Evolutionary conservation across 1,140 invertebrate species (phyloP), one percentile per base, ranked within the genome.

Genomic region (Rhysida immarginata): DNA sequence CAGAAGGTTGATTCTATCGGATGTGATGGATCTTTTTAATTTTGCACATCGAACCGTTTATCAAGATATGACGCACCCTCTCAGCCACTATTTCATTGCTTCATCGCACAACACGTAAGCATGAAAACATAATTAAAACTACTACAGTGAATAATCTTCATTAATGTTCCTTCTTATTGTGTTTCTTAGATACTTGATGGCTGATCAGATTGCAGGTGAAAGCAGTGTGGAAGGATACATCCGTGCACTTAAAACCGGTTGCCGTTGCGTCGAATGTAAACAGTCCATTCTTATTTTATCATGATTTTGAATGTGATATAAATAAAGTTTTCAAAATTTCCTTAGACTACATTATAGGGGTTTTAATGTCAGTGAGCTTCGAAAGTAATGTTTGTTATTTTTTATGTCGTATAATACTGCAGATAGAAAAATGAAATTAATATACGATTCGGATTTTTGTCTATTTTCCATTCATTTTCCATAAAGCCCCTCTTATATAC

Each of bases 101-200:
- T 75, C 78, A 11, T 82, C 80, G 18, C 77, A 82, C 64, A 82
- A 83, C 62, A 80, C 80, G 74, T 80, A 63, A 66, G 67, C 62
- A 16, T 18, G 8, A 49, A 42, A 48, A 23, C 11, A 48, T 18
- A 48, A 48, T 8, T 41, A 41, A 11, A 41, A 41, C 35, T 41
- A 11, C 35, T 11, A 41, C n/a, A 41, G 35, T n/a, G 35, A 11
- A 11, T 41, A 41, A 41, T 41, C 21, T 13, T 48, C 21, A 13
- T 48, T 48, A 20, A 8, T 48, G 8, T 48, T 48, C 11, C 21
- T 48, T 48, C 45, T 8, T 23, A 48, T 8, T 23, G 8, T 48
- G 45, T 13, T 48, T 23, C 61, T 27, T 57, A 75, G 74, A 16
- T 76, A 79, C 63, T 63, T 80, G 35, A 66, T 74, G 1, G 75